A percentile compares a stretch with the other conserved stretches of the same genome.
phyloP scores from a whole-genome alignment of 2,888 invertebrate genomes.

The Drosophila percnosoma region DNA sequence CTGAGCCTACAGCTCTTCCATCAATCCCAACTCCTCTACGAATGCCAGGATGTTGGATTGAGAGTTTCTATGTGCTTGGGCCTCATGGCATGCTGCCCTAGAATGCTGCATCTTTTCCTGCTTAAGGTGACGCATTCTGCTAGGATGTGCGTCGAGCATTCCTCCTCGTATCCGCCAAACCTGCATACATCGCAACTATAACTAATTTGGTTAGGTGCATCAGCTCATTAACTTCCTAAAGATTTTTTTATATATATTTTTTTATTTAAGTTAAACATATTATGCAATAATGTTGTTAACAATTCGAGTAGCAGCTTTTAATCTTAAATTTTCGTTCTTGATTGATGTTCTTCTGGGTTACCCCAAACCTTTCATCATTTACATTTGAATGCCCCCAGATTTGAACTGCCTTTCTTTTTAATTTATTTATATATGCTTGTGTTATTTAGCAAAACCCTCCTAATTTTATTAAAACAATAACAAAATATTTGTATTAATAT shows the following conservation, averaged over 20 bases:
- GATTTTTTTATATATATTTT: not conserved
- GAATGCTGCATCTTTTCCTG: no score
- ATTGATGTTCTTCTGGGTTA: not conserved
- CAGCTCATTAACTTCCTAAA: not conserved
- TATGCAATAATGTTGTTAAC: not conserved
- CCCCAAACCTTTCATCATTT: not conserved
- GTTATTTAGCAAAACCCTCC: not conserved
- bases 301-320: not conserved
- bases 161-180: no score
- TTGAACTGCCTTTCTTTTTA: not conserved
- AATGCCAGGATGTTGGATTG: no score
- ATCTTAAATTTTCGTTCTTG: not conserved
- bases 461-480: not conserved
- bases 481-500: not conserved
- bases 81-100: no score
- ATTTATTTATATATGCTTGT: not conserved
- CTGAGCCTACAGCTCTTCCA: no score
- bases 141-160: no score
- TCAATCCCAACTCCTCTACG: no score
- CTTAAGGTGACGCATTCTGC: no score
- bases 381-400: not conserved
- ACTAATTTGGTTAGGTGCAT: no score
- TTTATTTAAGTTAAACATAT: not conserved
- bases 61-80: no score
- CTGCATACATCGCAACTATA: no score